A percentile compares a stretch with the other conserved stretches of the same genome.
phyloP scores from a whole-genome alignment of 1,140 invertebrate genomes.

The Penaeus chinensis region DNA sequence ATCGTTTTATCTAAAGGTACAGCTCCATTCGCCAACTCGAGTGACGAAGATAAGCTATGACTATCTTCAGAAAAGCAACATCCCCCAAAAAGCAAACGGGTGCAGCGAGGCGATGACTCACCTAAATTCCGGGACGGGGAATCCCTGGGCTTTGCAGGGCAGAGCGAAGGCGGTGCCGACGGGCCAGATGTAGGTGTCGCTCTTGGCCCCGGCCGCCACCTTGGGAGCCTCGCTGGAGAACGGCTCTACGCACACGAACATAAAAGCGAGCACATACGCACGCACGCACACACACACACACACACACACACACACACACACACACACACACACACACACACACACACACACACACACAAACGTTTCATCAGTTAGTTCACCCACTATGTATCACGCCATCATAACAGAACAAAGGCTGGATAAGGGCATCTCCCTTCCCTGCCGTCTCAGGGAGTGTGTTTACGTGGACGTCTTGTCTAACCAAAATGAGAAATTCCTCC shows the following conservation, averaged over 20 bases:
- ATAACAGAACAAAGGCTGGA: too few species aligned
- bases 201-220: constrained; percentile 47
- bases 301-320: too few species aligned
- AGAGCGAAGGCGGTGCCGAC: constrained; percentile 65
- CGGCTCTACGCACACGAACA: constrained; percentile 25
- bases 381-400: too few species aligned
- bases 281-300: too few species aligned
- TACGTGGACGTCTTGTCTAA: too few species aligned
- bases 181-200: constrained; percentile 56
- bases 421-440: too few species aligned
- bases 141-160: constrained; percentile 72
- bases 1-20: neutral
- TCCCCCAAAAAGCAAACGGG: neutral
- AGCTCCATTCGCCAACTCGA: neutral
- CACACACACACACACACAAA: neutral
- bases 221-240: constrained; percentile 57
- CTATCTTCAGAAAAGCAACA: neutral
- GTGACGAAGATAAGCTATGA: too few species aligned
- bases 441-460: too few species aligned
- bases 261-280: neutral
- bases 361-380: too few species aligned
- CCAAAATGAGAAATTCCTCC: too few species aligned
- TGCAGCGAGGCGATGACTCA: constrained; percentile 21
- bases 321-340: neutral
- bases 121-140: constrained; percentile 51